These are phyloP conservation scores for Thermophis baileyi DNA, from an alignment of 2,113 vertebrate genomes.

Conservation along the genomic window DNA sequence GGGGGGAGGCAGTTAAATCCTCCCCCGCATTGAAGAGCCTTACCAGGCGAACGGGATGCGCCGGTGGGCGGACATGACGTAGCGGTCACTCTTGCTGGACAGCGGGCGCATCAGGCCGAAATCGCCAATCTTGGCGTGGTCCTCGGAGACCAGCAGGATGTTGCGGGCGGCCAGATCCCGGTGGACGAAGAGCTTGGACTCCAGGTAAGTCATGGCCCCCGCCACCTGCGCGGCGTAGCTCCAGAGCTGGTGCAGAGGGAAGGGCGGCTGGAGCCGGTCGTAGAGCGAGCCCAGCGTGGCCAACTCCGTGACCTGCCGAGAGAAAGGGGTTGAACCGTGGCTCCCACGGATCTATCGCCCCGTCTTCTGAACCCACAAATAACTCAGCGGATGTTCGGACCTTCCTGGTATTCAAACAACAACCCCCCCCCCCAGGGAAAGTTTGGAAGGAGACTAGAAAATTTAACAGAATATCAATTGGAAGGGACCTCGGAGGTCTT, in stretches of 20 bases:
- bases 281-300: slow-evolving; percentile 79
- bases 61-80: slow-evolving; percentile 81
- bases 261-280: slow-evolving; percentile 70
- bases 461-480: neutral
- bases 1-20: neutral
- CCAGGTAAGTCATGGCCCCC: slow-evolving; percentile 84
- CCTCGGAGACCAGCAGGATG: slow-evolving; percentile 75
- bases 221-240: slow-evolving; percentile 80
- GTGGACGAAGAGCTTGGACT: slow-evolving; percentile 78
- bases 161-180: slow-evolving; percentile 85
- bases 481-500: neutral
- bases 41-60: slow-evolving; percentile 89
- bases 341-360: too few species aligned
- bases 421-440: too few species aligned
- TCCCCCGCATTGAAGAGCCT: slow-evolving; percentile 15
- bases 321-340: neutral
- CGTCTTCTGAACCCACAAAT: neutral
- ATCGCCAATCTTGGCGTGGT: slow-evolving; percentile 83
- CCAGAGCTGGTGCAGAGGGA: slow-evolving; percentile 78
- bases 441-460: too few species aligned
- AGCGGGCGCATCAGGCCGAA: slow-evolving; percentile 85
- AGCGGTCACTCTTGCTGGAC: slow-evolving; percentile 72
- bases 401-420: neutral
- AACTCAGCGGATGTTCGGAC: neutral
- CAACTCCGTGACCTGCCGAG: slow-evolving; percentile 82